Evolutionary conservation across 2,113 vertebrate genomes (phyloP), one percentile per base, ranked within the genome.

Genomic region (Speoplatyrhinus poulsoni): DNA sequence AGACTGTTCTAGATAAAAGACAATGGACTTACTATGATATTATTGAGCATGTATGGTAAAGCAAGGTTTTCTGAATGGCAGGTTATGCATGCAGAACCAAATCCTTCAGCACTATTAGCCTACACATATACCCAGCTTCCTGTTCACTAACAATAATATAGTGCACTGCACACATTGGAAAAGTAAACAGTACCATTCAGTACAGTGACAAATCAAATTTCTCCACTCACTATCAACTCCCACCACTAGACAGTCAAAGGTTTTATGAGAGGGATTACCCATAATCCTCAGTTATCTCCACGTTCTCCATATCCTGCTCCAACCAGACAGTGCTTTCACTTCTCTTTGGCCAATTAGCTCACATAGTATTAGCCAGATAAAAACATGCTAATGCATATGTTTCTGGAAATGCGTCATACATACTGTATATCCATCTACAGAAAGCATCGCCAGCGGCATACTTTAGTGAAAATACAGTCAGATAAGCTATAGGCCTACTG

Each of bases 121-220:
- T 50, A 11, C 13, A 15, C 49, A 41, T 41, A 6, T 7, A 41
- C 13, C 49, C 13, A 50, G 11, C 49, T 6, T 3, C 49, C 26
- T 26, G 26, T 26, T 3, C 26, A 26, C 26, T 26, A 49, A 50
- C 49, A 50, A 10, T 11, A 26, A 26, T 26, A 26, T 26, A 26
- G 11, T 12, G 13, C 9, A 52, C 49, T 52, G 11, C 49, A 52
- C 49, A 15, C 49, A 11, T 8, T 11, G 11, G 49, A 52, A 15
- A 52, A 52, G 49, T 52, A 15, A 72, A 58, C 32, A 52, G 70
- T 57, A 58, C 32, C 77, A 76, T 11, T 73, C 73, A 80, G 77
- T 72, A 73, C 72, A 70, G 76, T 81, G 77, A 81, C 81, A 73
- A 80, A 86, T 83, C 70, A 70, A 79, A 83, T 84, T 62, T 46